These are phyloP conservation scores for Pardosa pseudoannulata DNA, from an alignment of 2,888 invertebrate species.

Conservation along the genomic window DNA sequence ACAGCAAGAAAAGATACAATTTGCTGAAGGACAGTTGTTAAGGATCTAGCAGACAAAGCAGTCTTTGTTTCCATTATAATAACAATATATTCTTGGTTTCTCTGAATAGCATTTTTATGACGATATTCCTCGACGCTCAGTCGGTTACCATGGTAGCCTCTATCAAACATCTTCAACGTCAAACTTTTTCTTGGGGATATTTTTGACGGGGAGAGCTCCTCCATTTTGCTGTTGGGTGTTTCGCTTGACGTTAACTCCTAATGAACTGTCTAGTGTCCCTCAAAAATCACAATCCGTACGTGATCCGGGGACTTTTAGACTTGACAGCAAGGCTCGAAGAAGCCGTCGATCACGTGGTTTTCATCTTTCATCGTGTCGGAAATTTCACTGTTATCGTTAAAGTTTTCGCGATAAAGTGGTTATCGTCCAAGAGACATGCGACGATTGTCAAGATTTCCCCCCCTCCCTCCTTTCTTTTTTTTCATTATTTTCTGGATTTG, in stretches of 20 bases:
- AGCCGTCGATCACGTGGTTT: conserved; percentile 15
- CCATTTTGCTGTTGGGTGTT: conserved; percentile 11
- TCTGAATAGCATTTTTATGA: not conserved
- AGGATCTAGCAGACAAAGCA: too few relatives aligned
- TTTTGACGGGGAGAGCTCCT: not conserved
- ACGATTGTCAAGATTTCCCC: not conserved
- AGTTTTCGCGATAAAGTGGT: conserved; percentile 3
- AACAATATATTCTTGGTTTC: not conserved
- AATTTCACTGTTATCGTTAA: conserved; percentile 5
- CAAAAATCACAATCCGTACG: conserved; percentile 17
- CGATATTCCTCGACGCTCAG: not conserved
- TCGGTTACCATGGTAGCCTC: not conserved
- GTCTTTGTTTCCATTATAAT: too few relatives aligned
- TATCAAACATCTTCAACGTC: conserved; percentile 10
- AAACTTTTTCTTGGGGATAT: not conserved
- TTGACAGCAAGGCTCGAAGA: not conserved
- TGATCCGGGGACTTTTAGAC: conserved; percentile 2
- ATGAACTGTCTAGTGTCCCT: conserved; percentile 49
- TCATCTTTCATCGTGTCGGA: conserved; percentile 19
- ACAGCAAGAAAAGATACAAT: too few relatives aligned
- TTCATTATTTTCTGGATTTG: not conserved
- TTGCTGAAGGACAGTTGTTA: too few relatives aligned
- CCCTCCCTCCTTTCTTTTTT: not conserved
- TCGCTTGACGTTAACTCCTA: conserved; percentile 36
- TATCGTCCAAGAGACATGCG: not conserved